Base-by-base conservation (phyloP, 1,140 invertebrate genomes). In the Pseudachorutes palmiensis region DNA sequence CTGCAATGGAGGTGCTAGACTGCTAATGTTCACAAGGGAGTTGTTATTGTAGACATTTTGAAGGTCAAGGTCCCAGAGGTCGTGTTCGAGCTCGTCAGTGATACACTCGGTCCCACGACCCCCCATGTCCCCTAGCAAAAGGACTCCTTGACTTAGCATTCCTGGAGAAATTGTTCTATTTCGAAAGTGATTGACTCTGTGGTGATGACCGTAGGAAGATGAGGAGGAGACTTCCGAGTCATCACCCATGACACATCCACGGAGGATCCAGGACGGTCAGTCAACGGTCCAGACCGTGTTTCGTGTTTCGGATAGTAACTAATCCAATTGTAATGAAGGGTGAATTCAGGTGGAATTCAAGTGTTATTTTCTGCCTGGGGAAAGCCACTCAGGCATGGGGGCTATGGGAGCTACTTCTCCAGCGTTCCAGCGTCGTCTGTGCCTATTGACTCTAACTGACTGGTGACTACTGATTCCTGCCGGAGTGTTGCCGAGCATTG, bases 1-100 rank as follows among this genome's bases (percentile, higher is more conserved):
- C 9, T 55, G 31, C 36, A 14, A 2, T 14, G 22, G 33, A 41
- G 3, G 24, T n/a, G n/a, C n/a, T 29, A 49, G 58, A 76, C 68
- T 79, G 68, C 49, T 77, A 76, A 24, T 62, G 3, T 36, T 26
- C 19, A 24, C 62, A 62, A 57, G 33, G 49, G 29, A 59, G 31
- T 59, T 66, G 51, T 63, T 65, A 24, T 49, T 62, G 55, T 77
- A 74, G 16, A 78, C 74, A n/a, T 76, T 75, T 72, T 81, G 80
- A 45, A 83, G 76, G 74, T 85, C 83, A 59, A 85, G 83, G 68
- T 90, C 86, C 89, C 89, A 92, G 65, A 92, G 82, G 72, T 92
- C 51, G 24, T 55, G 51, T 55, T 55, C 89, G 55, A 91, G 81
- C 70, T 90, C 88, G 62, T 63, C 61, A 5, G 33, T 63, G 24